phyloP scores from a whole-genome alignment of 1,140 invertebrate species.

The Catajapyx aquilonaris region DNA sequence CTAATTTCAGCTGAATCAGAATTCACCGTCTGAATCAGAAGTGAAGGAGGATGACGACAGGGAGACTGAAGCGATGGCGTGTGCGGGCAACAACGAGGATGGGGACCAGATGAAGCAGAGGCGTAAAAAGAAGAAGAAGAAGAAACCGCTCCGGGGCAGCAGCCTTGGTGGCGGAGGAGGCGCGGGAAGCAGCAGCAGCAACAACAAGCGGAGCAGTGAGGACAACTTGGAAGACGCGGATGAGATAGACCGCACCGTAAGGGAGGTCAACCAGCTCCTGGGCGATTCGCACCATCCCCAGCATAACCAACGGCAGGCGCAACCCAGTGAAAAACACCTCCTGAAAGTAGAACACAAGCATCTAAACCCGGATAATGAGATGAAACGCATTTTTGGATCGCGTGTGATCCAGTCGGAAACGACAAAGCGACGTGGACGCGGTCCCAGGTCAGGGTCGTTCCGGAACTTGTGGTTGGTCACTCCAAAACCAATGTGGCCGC shows the following conservation, averaged over 20 bases:
- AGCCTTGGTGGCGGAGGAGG: slow-evolving; percentile 15
- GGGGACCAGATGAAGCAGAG: slow-evolving; percentile 20
- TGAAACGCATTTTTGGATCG: slow-evolving; percentile 65
- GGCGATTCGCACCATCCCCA: slow-evolving; percentile 27
- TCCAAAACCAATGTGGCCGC: slow-evolving; percentile 41
- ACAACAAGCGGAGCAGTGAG: slow-evolving; percentile 30
- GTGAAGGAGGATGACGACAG: slow-evolving; percentile 43
- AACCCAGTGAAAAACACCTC: slow-evolving; percentile 23
- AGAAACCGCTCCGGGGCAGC: slow-evolving; percentile 18
- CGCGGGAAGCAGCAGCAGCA: slow-evolving; percentile 21
- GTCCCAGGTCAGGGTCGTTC: not conserved
- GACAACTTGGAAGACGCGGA: slow-evolving; percentile 36
- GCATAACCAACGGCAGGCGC: slow-evolving; percentile 14
- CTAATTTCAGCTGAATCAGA: too few species aligned
- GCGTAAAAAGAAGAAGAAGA: slow-evolving; percentile 41
- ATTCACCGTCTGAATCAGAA: slow-evolving; percentile 28
- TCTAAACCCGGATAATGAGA: slow-evolving; percentile 63
- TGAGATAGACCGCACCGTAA: slow-evolving; percentile 47
- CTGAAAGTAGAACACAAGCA: slow-evolving; percentile 44
- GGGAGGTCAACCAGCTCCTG: slow-evolving; percentile 48
- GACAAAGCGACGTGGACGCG: slow-evolving; percentile 24
- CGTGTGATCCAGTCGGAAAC: slow-evolving; percentile 47
- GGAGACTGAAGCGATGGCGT: slow-evolving; percentile 32
- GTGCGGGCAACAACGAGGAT: slow-evolving; percentile 19
- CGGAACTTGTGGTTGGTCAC: slow-evolving; percentile 35